Conservation (phyloP, 1,140 invertebrate genomes). For the Drosophila parabipectinata region DNA sequence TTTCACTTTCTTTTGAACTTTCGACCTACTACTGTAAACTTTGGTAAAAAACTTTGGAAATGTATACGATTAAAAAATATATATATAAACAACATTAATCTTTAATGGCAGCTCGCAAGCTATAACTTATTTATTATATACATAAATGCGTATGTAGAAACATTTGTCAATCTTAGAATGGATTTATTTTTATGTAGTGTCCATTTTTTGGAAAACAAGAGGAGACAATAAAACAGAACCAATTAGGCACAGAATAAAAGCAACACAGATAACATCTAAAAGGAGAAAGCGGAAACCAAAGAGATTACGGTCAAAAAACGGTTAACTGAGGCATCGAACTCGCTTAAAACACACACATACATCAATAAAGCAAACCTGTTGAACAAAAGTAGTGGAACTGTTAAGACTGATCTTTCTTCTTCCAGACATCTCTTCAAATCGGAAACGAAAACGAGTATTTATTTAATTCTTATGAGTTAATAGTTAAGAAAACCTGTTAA, state of each 20-base stretch:
- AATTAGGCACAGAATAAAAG: constrained; percentile 13
- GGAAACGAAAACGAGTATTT: too few species aligned
- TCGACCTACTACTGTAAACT: constrained; percentile 19
- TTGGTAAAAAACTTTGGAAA: neutral
- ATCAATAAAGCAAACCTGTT: constrained; percentile 20
- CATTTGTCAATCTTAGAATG: neutral
- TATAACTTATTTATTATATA: too few species aligned
- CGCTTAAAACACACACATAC: neutral
- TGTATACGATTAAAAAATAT: neutral
- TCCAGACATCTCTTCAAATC: neutral
- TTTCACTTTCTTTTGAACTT: constrained; percentile 66
- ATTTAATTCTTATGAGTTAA: too few species aligned
- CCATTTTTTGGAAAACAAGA: neutral
- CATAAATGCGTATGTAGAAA: too few species aligned
- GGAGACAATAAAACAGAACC: neutral
- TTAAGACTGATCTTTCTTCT: neutral
- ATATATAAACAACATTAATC: neutral
- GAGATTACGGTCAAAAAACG: constrained; percentile 45
- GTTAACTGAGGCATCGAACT: constrained; percentile 11
- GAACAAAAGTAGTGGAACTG: neutral
- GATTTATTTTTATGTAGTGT: neutral
- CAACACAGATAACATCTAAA: constrained; percentile 10
- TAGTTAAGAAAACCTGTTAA: too few species aligned
- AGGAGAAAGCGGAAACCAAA: constrained; percentile 31
- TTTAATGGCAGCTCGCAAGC: neutral